phyloP scores from a whole-genome alignment of 2,113 vertebrate genomes.

The Irena cyanogastra region DNA sequence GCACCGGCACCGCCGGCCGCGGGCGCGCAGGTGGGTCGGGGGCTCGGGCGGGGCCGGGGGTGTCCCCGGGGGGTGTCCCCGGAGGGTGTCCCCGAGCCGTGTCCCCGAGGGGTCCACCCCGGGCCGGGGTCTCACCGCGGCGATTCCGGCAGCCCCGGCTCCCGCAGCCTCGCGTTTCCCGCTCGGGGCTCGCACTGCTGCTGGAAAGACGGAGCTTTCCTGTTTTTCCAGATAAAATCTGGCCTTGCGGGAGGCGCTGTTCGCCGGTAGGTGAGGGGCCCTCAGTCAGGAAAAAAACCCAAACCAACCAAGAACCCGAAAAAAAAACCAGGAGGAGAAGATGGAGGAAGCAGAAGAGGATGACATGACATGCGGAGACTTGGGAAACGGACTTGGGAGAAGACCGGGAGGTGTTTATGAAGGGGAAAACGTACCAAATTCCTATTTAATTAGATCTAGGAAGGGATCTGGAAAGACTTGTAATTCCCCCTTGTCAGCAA shows the following conservation, averaged over 20 bases:
- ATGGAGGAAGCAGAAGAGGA: constrained; percentile 73
- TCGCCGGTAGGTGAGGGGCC: background rate
- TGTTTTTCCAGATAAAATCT: background rate
- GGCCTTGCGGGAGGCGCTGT: background rate
- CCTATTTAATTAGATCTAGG: background rate
- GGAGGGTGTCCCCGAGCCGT: background rate
- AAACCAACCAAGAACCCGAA: no score
- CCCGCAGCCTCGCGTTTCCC: fast-evolving
- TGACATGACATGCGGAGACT: constrained; percentile 84
- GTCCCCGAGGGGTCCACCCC: background rate
- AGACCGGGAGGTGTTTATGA: constrained; percentile 61
- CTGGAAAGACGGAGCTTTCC: background rate
- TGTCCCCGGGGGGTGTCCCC: background rate
- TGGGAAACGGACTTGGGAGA: constrained; percentile 80
- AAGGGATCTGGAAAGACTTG: constrained; percentile 13
- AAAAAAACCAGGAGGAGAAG: background rate
- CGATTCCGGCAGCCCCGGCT: background rate
- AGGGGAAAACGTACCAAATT: background rate
- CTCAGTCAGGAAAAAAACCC: background rate
- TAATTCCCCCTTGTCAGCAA: background rate
- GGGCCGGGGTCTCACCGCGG: background rate
- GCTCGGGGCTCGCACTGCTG: fast-evolving
- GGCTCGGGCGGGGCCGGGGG: background rate
- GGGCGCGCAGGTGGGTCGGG: background rate
- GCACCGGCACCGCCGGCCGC: background rate